phyloP scores from a whole-genome alignment of 2,113 vertebrate genomes.

The Brachyhypopomus gauderio region DNA sequence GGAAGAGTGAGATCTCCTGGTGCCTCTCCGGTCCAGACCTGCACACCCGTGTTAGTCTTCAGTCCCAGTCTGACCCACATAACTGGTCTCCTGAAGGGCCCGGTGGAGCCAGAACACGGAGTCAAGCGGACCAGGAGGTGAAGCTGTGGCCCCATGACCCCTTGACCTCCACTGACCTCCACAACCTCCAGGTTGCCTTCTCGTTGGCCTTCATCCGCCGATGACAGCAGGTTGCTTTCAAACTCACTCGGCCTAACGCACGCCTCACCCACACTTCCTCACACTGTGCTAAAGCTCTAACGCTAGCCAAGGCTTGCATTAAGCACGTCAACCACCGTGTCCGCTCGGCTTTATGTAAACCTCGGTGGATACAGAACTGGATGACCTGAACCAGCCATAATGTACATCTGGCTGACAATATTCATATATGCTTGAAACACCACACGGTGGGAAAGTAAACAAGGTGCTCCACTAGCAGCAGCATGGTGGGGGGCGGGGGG shows the following conservation, averaged over 20 bases:
- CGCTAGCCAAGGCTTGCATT: slow-evolving; percentile 34
- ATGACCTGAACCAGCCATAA: neutral
- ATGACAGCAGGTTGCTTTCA: neutral
- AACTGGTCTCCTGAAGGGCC: neutral
- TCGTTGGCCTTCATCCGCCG: neutral
- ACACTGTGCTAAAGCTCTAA: neutral
- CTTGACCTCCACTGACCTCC: too few relatives aligned
- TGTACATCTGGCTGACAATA: slow-evolving; percentile 5
- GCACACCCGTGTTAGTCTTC: neutral
- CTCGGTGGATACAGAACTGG: neutral
- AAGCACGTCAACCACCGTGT: neutral
- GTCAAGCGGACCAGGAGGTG: neutral
- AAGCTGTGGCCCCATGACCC: neutral
- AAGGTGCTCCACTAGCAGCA: slow-evolving; percentile 6
- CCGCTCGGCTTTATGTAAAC: slow-evolving; percentile 4
- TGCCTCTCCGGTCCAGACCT: too few relatives aligned
- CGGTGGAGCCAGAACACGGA: neutral
- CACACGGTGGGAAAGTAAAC: slow-evolving; percentile 12
- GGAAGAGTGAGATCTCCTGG: neutral
- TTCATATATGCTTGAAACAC: slow-evolving; percentile 8
- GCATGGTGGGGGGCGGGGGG: neutral
- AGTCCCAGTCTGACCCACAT: neutral
- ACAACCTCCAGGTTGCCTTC: neutral
- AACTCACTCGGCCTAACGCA: slow-evolving; percentile 9
- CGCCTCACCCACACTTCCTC: too few relatives aligned